phyloP scores from a whole-genome alignment of 2,113 vertebrate genomes.

The Heterotilapia buettikoferi region DNA sequence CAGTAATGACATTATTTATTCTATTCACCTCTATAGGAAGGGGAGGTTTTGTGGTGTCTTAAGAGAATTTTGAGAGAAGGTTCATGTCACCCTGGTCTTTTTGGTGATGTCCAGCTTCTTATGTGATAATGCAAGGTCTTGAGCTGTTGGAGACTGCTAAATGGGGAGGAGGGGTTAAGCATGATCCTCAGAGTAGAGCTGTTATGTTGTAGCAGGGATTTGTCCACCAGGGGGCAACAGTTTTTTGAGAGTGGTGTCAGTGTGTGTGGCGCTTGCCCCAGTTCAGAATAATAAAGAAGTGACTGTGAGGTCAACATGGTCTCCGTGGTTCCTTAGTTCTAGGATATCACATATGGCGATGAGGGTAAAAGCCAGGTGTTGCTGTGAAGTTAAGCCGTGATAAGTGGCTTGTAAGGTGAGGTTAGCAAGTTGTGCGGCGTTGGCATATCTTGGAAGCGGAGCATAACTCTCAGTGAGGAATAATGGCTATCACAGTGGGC shows the following conservation, averaged over 20 bases:
- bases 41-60: not conserved
- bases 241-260: not conserved
- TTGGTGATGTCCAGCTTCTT: not conserved
- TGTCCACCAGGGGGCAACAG: no score
- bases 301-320: not conserved
- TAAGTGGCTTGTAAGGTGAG: no score
- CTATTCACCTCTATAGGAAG: not conserved
- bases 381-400: no score
- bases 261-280: not conserved
- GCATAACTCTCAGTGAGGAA: no score
- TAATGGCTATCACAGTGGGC: no score
- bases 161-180: not conserved
- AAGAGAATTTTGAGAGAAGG: not conserved
- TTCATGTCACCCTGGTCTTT: not conserved
- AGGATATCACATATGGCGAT: not conserved
- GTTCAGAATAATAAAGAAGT: not conserved
- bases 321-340: not conserved
- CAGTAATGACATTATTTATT: not conserved
- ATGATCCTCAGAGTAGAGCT: not conserved
- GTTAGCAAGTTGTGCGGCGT: no score
- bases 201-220: no score
- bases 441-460: no score
- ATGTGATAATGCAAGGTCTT: not conserved
- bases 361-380: no score
- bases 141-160: not conserved